These are phyloP conservation scores for Tetragnatha versicolor DNA, from an alignment of 1,140 invertebrate species.

Conservation along the genomic window DNA sequence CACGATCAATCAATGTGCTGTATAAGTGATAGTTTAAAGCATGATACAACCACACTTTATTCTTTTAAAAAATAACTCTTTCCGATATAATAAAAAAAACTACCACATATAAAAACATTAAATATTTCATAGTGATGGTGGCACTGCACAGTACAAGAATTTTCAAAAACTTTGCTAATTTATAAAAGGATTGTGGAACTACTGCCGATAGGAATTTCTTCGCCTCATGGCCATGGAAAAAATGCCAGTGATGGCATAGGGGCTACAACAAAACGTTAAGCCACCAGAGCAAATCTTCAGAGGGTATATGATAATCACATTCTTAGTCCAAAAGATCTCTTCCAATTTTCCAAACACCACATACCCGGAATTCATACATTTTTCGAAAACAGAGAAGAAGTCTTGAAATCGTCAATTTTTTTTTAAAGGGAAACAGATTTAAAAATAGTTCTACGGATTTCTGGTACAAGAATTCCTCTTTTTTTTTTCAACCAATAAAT, in stretches of 20 bases:
- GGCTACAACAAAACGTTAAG: background rate
- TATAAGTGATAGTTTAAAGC: background rate
- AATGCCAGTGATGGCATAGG: background rate
- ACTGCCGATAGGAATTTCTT: background rate
- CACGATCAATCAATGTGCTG: background rate
- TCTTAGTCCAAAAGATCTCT: too few relatives aligned
- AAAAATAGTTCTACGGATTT: too few relatives aligned
- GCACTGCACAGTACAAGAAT: background rate
- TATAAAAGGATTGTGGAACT: background rate
- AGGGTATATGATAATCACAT: background rate
- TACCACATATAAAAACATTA: background rate
- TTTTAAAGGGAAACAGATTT: too few relatives aligned
- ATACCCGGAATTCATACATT: background rate
- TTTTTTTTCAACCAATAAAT: too few relatives aligned
- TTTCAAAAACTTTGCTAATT: background rate
- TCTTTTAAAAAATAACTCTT: background rate
- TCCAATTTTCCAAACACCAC: background rate
- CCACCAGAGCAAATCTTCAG: background rate
- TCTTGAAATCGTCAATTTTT: background rate
- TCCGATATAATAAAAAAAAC: background rate
- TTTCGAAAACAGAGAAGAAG: background rate
- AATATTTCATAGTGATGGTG: background rate
- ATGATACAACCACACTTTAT: background rate
- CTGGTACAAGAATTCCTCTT: too few relatives aligned
- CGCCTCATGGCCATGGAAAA: too few relatives aligned